These are phyloP conservation scores for Haliaeetus leucogaster DNA, from an alignment of 2,113 vertebrate genomes.

Conservation along the genomic window DNA sequence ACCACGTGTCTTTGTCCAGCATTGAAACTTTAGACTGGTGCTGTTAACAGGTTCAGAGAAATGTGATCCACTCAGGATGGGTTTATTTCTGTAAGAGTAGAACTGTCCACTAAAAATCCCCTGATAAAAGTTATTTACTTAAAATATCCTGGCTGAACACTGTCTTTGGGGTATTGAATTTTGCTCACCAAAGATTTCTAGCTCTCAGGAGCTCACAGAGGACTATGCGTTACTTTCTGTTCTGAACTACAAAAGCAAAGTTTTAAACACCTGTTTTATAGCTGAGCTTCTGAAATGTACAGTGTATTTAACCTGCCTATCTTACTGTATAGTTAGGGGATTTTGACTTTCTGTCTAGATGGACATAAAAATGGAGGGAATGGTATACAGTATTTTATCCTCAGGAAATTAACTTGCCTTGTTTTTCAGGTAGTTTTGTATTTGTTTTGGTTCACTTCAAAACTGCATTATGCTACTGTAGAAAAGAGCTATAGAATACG, in stretches of 20 bases:
- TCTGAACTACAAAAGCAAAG: background rate
- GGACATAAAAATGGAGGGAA: background rate
- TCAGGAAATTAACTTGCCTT: background rate
- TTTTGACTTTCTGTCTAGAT: background rate
- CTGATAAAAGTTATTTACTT: conserved; percentile 41
- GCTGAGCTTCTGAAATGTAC: background rate
- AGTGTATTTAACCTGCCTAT: background rate
- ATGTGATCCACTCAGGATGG: background rate
- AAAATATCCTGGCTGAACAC: background rate
- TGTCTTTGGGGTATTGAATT: conserved; percentile 20
- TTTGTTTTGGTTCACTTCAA: background rate
- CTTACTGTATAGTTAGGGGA: background rate
- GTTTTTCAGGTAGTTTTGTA: background rate
- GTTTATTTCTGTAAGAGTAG: conserved; percentile 50
- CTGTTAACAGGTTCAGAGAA: conserved; percentile 26
- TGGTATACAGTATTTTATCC: background rate
- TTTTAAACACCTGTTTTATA: background rate
- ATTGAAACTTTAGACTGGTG: conserved; percentile 20
- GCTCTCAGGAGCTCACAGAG: background rate
- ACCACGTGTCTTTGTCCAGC: conserved; percentile 6
- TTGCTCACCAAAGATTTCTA: background rate
- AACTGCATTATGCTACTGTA: too few relatives aligned
- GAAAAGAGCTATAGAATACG: background rate
- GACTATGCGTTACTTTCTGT: background rate
- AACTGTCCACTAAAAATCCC: background rate